Percentiles rank a stretch among this genome's conserved stretches.
These are phyloP conservation scores for Meriones unguiculatus DNA, from an alignment of 2,113 vertebrate species.

Conservation along the genomic window DNA sequence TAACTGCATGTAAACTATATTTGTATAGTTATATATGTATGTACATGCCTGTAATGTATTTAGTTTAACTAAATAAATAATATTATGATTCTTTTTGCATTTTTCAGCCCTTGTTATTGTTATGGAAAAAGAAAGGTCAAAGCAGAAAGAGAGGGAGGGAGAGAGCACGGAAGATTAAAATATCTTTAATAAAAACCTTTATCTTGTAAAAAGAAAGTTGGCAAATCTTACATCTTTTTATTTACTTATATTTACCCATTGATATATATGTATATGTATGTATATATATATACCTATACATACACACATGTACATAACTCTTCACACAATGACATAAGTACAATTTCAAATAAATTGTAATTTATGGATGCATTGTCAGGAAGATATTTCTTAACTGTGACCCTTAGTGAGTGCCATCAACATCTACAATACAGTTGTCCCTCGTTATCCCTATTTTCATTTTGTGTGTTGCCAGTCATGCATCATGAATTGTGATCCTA, in stretches of 20 bases:
- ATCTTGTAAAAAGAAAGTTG: background rate
- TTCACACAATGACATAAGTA: background rate
- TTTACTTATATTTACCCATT: background rate
- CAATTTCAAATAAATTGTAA: background rate
- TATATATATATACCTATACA: background rate
- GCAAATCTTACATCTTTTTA: background rate
- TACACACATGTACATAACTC: background rate
- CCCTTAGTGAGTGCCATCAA: background rate
- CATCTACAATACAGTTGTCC: background rate
- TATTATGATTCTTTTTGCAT: background rate
- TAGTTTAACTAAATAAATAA: background rate
- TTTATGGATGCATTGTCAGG: background rate
- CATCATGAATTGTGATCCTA: background rate
- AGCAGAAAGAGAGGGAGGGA: background rate
- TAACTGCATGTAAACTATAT: background rate
- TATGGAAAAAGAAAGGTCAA: background rate
- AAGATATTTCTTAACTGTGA: conserved; percentile 41
- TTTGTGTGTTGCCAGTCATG: background rate
- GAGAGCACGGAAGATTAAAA: background rate
- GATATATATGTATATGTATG: background rate
- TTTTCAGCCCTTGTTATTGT: background rate
- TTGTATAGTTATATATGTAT: background rate
- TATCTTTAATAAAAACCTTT: background rate
- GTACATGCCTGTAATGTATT: background rate
- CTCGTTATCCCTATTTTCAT: background rate